Base-by-base conservation (phyloP, 2,888 invertebrate species). In the Agrotis clavis region DNA sequence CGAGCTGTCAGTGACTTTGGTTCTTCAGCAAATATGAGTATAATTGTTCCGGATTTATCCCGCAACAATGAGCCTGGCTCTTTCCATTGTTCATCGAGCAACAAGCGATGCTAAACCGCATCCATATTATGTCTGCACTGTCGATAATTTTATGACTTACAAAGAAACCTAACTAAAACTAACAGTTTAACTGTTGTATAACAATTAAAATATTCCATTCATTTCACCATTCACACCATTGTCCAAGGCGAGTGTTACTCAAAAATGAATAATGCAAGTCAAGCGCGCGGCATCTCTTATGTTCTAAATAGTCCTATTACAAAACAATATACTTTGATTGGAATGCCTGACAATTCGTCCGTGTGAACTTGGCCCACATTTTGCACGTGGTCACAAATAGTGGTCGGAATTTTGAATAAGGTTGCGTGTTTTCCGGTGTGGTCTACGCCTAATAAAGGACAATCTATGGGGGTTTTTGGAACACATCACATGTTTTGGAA, bases 281-380 rank as follows among this genome's bases (percentile, higher is more conserved):
- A 18, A 66, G 65, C 50, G 30, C 56, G 54, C 68, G 79, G 82
- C 62, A 19, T 82, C 64, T 82, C 30, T 78, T 67, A 68, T 63
- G 79, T 79, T 79, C 83, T 80, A 79, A 80, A 69, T 80, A 79
- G 80, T 59, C 48, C 30, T 73, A 83, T 80, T 80, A 79, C 79
- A 83, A 82, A 80, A 79, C 79, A n/a, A 71, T 64, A 71, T 82
- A 45, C 51, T 83, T 83, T 62, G 81, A 86, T 86, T 73, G 65
- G 54, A 67, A 86, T 83, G 78, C 78, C 62, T 61, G 68, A 60
- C 86, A 71, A 69, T 64, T 30, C 71, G 70, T 71, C n/a, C 48
- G n/a, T 21, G 50, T 75, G 81, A 81, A 83, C 84, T 84, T 86
- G 86, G 50, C 84, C 74, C 9, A 81, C 61, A 56, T 84, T 57